Evolutionary conservation across 1,140 invertebrate species (phyloP).

Genomic region (Aphaenogaster ashmeadi): DNA sequence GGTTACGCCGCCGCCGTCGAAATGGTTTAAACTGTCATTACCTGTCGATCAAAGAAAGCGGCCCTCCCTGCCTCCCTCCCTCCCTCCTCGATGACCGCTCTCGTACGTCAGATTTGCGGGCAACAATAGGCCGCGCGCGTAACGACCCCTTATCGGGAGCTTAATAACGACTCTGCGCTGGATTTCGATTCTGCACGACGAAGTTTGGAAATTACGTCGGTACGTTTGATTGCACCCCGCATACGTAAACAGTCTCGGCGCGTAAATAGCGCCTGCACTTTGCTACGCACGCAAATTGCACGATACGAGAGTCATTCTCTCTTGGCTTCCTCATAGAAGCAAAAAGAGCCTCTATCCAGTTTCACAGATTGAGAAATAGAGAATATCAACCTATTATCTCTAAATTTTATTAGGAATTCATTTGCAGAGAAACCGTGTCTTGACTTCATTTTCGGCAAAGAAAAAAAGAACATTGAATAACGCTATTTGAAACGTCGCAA

Average conservation of each 20-base stretch:
- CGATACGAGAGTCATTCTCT: constrained; percentile 14
- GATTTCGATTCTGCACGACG: constrained; percentile 61
- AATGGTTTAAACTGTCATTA: constrained; percentile 83
- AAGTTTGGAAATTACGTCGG: constrained; percentile 70
- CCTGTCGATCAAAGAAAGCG: constrained; percentile 83
- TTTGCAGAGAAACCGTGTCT: background rate
- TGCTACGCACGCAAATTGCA: constrained; percentile 42
- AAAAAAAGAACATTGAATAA: background rate
- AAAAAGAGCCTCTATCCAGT: background rate
- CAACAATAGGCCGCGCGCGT: constrained; percentile 78
- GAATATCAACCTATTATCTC: background rate
- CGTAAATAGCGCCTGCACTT: constrained; percentile 17
- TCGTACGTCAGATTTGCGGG: constrained; percentile 83
- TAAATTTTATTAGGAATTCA: constrained; percentile 1
- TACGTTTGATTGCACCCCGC: constrained; percentile 54
- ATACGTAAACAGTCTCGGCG: constrained; percentile 37
- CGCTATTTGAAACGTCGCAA: background rate
- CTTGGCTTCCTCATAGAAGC: background rate
- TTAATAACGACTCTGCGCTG: constrained; percentile 81
- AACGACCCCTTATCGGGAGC: constrained; percentile 79
- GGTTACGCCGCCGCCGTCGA: constrained; percentile 67
- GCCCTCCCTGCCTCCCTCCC: background rate
- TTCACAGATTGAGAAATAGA: background rate
- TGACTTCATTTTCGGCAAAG: background rate
- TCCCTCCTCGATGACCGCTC: constrained; percentile 80